These are phyloP conservation scores for Pantherophis guttatus DNA, from an alignment of 2,113 vertebrate genomes.

Conservation along the genomic window DNA sequence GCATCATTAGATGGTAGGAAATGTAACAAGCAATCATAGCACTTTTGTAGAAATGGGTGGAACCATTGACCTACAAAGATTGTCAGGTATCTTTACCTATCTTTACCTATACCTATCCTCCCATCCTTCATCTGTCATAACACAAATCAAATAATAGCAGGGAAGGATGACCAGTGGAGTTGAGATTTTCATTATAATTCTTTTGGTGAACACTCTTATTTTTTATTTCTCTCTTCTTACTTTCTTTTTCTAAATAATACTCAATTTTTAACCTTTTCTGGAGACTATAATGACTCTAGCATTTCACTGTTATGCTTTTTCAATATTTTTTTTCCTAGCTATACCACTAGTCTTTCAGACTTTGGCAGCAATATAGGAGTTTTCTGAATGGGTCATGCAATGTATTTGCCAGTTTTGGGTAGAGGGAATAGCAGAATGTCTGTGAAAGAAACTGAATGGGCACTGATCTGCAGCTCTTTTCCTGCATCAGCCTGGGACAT, in stretches of 20 bases:
- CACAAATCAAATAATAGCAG: not conserved
- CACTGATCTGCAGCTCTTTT: not conserved
- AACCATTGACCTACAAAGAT: not conserved
- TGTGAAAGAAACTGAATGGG: not conserved
- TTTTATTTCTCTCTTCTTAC: not conserved
- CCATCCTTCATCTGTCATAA: not conserved
- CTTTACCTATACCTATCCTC: not conserved
- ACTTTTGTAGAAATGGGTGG: not conserved
- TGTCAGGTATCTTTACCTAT: not conserved
- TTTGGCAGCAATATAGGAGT: not conserved
- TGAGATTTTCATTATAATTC: not conserved
- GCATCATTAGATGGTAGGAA: not conserved
- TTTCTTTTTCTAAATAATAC: not conserved
- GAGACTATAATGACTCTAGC: not conserved
- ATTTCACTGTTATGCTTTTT: not conserved
- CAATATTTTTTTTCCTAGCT: not conserved
- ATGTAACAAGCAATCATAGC: not conserved
- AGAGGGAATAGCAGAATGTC: not conserved
- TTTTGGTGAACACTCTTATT: not conserved
- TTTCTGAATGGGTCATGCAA: not conserved
- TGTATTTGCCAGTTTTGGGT: not conserved
- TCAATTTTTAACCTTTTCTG: not conserved
- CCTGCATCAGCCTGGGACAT: not conserved
- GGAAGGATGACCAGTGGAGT: not conserved
- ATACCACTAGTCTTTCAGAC: not conserved